Evolutionary conservation across 2,888 invertebrate genomes (phyloP).

Genomic region (Brassicogethes aeneus): DNA sequence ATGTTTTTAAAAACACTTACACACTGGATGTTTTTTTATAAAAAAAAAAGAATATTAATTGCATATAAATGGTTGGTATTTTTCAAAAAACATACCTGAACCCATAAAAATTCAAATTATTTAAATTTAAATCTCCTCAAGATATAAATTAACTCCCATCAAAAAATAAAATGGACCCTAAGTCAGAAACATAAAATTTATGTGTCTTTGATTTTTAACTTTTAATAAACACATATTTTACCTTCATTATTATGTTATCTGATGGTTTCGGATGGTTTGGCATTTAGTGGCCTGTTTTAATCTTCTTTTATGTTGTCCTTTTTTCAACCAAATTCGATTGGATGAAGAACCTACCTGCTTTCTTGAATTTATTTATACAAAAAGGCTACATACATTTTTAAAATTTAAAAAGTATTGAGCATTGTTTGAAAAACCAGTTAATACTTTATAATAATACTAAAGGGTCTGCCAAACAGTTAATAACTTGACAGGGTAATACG

Average conservation of each 20-base stretch:
- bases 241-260: constrained; percentile 33
- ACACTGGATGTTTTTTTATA: too few species aligned
- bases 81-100: too few species aligned
- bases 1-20: too few species aligned
- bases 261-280: constrained; percentile 24
- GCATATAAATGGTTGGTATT: too few species aligned
- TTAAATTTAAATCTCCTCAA: constrained; percentile 14
- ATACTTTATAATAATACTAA: too few species aligned
- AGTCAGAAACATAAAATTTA: constrained; percentile 26
- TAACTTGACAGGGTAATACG: too few species aligned
- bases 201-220: constrained; percentile 17
- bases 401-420: too few species aligned
- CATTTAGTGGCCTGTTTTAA: constrained; percentile 25
- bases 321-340: constrained; percentile 6
- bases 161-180: constrained; percentile 17
- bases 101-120: too few species aligned
- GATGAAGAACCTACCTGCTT: constrained; percentile 8
- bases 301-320: constrained; percentile 15
- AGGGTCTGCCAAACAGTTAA: too few species aligned
- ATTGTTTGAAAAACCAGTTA: too few species aligned
- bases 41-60: too few species aligned
- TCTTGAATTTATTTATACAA: neutral
- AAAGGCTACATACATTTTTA: too few species aligned
- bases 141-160: constrained; percentile 30
- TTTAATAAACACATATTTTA: constrained; percentile 20